Percentiles rank a stretch among this genome's conserved stretches.
Conservation (phyloP, 1,140 invertebrate species). For the Ptiloglossa arizonensis region DNA sequence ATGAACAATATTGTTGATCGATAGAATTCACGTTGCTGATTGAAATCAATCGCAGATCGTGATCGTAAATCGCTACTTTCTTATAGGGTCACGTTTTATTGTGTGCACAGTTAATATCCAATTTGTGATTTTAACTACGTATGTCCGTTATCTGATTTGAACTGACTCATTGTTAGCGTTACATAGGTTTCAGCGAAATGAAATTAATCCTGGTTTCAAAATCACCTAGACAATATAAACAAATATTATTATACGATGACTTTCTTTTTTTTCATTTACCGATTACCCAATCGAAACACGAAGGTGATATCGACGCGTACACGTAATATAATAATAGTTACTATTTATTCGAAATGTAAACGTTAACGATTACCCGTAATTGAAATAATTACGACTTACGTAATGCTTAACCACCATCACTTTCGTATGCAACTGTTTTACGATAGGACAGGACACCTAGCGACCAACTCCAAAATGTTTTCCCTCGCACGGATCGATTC, state of each 20-base stretch:
- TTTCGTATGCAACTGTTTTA: neutral
- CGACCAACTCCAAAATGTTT: neutral
- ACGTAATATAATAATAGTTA: too few species aligned
- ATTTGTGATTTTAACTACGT: neutral
- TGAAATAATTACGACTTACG: neutral
- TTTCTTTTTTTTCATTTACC: neutral
- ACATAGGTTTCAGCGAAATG: neutral
- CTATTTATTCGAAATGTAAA: too few species aligned
- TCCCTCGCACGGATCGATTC: neutral
- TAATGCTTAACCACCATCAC: neutral
- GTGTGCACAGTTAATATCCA: neutral
- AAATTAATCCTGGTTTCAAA: neutral
- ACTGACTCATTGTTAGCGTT: slow-evolving; percentile 8
- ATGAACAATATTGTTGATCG: neutral
- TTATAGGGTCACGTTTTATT: neutral
- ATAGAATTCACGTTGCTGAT: neutral
- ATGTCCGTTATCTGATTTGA: neutral
- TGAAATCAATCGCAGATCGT: neutral
- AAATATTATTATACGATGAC: neutral
- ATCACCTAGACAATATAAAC: neutral
- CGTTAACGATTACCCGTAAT: neutral
- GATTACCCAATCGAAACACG: neutral
- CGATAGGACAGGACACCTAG: neutral
- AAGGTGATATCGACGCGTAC: neutral
- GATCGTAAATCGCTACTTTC: neutral